Percentiles rank a stretch among this genome's conserved stretches.
Evolutionary conservation across 2,113 vertebrate genomes (phyloP).

Genomic region (Dipodomys merriami): DNA sequence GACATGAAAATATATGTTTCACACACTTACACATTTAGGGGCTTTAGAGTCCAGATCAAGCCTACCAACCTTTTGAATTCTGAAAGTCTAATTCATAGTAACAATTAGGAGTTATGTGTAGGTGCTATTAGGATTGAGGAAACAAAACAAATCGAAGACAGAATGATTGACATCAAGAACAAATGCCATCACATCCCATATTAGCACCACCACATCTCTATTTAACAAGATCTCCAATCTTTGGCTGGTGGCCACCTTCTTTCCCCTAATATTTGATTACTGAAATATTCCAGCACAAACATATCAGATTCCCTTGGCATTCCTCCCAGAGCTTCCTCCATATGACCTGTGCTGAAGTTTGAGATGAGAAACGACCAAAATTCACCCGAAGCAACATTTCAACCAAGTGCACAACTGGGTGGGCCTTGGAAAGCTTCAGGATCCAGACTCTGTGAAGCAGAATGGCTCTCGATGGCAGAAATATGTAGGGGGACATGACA

Average conservation of each 20-base stretch:
- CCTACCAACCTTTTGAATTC: slow-evolving; percentile 54
- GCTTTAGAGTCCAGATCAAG: slow-evolving; percentile 14
- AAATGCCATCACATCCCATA: slow-evolving; percentile 40
- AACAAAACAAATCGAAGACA: slow-evolving; percentile 47
- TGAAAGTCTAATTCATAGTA: not conserved
- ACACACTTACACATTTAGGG: not conserved
- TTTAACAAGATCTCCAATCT: slow-evolving; percentile 42
- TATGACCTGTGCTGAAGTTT: slow-evolving; percentile 36
- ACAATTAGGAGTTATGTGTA: not conserved
- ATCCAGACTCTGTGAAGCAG: not conserved
- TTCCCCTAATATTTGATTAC: slow-evolving; percentile 66
- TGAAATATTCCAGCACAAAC: slow-evolving; percentile 49
- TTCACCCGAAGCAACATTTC: not conserved
- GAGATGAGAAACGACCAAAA: slow-evolving; percentile 43
- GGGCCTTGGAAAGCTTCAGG: not conserved
- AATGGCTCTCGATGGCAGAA: not conserved
- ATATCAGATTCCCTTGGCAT: slow-evolving; percentile 56
- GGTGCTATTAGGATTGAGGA: slow-evolving; percentile 11
- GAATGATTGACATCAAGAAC: slow-evolving; percentile 5
- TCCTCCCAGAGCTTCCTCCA: slow-evolving; percentile 42
- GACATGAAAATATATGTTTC: slow-evolving; percentile 27
- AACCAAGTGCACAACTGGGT: not conserved
- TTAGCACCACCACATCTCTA: slow-evolving; percentile 9
- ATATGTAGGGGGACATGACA: not conserved
- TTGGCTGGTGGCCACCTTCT: slow-evolving; percentile 60